A percentile compares a stretch with the other conserved stretches of the same genome.
Evolutionary conservation across 2,888 invertebrate species (phyloP).

Genomic region (Matsumyia berberina): DNA sequence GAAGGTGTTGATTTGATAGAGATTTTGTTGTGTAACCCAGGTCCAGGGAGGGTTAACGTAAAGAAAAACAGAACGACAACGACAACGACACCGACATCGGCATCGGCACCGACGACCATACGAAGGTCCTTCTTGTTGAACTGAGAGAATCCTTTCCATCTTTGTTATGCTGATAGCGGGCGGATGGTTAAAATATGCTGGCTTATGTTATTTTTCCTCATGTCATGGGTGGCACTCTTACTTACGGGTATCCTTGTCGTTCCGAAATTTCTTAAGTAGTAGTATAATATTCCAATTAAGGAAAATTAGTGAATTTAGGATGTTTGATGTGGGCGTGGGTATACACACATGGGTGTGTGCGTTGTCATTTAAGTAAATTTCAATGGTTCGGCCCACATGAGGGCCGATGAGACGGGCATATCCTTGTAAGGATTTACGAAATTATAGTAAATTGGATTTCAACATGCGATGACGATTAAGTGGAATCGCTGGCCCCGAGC

Average conservation of each 20-base stretch:
- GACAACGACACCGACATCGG: too few species aligned
- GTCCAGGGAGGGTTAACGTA: slow-evolving; percentile 34
- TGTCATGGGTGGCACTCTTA: slow-evolving; percentile 34
- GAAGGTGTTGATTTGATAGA: slow-evolving; percentile 63
- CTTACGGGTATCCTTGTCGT: slow-evolving; percentile 24
- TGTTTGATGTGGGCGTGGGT: slow-evolving; percentile 43
- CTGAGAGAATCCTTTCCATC: slow-evolving; percentile 39
- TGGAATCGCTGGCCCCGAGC: slow-evolving; percentile 25
- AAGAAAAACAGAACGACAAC: slow-evolving; percentile 1
- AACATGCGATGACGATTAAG: slow-evolving; percentile 62
- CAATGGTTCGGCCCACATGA: slow-evolving; percentile 2
- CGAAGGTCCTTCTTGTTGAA: slow-evolving; percentile 32
- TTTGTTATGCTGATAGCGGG: slow-evolving; percentile 14
- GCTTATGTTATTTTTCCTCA: slow-evolving; percentile 12
- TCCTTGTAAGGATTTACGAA: slow-evolving; percentile 17
- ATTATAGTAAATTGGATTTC: slow-evolving; percentile 48
- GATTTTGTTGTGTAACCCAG: slow-evolving; percentile 19
- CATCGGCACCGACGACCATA: not conserved
- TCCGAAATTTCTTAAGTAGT: slow-evolving; percentile 50
- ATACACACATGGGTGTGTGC: slow-evolving; percentile 6
- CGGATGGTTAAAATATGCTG: slow-evolving; percentile 49
- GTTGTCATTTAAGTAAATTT: not conserved
- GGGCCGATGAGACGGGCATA: slow-evolving; percentile 22
- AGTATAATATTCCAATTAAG: slow-evolving; percentile 68
- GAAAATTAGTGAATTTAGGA: slow-evolving; percentile 65